A percentile compares a stretch with the other conserved stretches of the same genome.
These are phyloP conservation scores for Chrysaora quinquecirrha DNA, from an alignment of 30 jellyfish, hydroid and myxozoan genomes.

Conservation along the genomic window DNA sequence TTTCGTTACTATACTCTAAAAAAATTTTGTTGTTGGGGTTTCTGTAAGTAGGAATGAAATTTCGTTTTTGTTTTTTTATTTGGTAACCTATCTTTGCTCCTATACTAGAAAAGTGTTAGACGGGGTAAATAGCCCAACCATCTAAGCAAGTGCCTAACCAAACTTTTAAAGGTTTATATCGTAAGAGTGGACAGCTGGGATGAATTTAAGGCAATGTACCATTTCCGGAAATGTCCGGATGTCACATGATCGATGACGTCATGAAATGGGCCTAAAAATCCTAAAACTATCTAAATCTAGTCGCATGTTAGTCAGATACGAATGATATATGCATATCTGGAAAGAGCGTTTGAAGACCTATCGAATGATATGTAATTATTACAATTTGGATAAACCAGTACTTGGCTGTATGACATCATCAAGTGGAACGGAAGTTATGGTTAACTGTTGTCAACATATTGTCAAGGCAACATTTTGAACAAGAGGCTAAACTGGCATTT, in stretches of 20 bases:
- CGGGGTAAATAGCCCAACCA: background rate
- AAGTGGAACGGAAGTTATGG: too few relatives aligned
- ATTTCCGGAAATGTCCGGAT: background rate
- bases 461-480: too few relatives aligned
- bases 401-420: conserved; percentile 23
- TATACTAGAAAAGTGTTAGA: background rate
- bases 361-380: conserved; percentile 15
- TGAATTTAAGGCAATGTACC: background rate
- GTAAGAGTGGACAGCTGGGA: background rate
- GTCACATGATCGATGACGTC: conserved; percentile 25
- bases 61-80: too few relatives aligned
- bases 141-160: background rate
- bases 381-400: conserved; percentile 8
- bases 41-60: background rate
- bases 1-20: background rate
- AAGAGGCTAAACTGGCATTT: too few relatives aligned
- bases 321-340: conserved; percentile 10
- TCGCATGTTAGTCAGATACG: background rate
- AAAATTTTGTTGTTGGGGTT: background rate
- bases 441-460: too few relatives aligned
- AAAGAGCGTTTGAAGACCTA: conserved; percentile 24
- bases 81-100: background rate
- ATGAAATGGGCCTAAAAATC: background rate
- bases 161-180: background rate
- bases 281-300: background rate